phyloP scores from a whole-genome alignment of 2,113 vertebrate species.

The Hemichromis elongatus region DNA sequence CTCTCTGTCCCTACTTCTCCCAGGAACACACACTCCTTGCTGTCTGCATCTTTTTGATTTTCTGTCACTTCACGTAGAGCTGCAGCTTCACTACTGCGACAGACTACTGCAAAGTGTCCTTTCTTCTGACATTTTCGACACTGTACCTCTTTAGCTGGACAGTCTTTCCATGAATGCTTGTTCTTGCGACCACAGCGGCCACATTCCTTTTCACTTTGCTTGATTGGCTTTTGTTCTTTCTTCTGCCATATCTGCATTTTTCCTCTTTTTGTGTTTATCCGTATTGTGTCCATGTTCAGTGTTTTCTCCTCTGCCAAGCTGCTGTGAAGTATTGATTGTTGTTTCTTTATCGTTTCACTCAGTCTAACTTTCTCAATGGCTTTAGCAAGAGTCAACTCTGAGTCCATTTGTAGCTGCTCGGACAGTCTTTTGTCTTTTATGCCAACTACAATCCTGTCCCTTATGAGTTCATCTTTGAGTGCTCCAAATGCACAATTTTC shows the following conservation, averaged over 20 bases:
- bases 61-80: neutral
- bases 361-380: neutral
- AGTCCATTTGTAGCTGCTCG: neutral
- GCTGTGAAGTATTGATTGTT: too few species aligned
- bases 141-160: neutral
- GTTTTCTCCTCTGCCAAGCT: too few species aligned
- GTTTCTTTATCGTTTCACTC: too few species aligned
- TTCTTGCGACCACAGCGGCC: fast-evolving
- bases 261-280: fast-evolving
- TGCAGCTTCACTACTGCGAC: neutral
- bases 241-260: neutral
- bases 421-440: neutral
- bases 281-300: neutral
- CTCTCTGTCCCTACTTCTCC: neutral
- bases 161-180: neutral
- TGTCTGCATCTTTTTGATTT: neutral
- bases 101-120: neutral
- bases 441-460: too few species aligned
- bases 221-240: neutral
- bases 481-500: neutral
- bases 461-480: too few species aligned
- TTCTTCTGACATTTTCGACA: neutral
- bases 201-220: fast-evolving
- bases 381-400: neutral
- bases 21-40: neutral